Percentiles rank a stretch among this genome's conserved stretches.
These are phyloP conservation scores for Schizothorax lantsangensis DNA, from an alignment of 2,797 vertebrate species.

Conservation along the genomic window DNA sequence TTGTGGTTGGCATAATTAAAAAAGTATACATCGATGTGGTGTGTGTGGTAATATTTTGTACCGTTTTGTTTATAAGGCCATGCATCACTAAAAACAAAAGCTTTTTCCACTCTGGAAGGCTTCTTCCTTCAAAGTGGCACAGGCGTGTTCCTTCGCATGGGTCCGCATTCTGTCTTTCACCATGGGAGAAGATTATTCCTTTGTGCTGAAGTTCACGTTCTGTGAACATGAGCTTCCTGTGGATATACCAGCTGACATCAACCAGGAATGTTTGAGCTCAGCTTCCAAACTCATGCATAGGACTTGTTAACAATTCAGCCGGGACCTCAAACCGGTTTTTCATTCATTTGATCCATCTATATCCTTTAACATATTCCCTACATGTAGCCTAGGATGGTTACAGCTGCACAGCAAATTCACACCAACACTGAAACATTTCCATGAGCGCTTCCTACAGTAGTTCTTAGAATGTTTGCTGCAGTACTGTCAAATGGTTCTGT, in stretches of 20 bases:
- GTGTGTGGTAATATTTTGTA: slow-evolving; percentile 6
- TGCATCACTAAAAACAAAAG: not conserved
- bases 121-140: slow-evolving; percentile 19
- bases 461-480: not conserved
- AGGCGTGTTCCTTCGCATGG: slow-evolving; percentile 27
- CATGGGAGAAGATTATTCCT: slow-evolving; percentile 47
- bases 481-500: not conserved
- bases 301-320: slow-evolving; percentile 27
- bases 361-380: slow-evolving; percentile 22
- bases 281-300: slow-evolving; percentile 30
- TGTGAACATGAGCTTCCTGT: slow-evolving; percentile 49
- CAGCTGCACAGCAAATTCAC: slow-evolving; percentile 14
- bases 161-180: slow-evolving; percentile 42
- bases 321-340: slow-evolving; percentile 24
- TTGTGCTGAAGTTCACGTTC: slow-evolving; percentile 46
- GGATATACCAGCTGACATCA: slow-evolving; percentile 48
- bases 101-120: not conserved
- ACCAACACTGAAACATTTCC: not conserved
- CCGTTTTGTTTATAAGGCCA: not conserved
- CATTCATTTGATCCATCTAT: slow-evolving; percentile 39
- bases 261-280: slow-evolving; percentile 28
- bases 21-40: not conserved
- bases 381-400: slow-evolving; percentile 4
- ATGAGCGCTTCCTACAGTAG: not conserved
- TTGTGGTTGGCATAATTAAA: not conserved